Percentiles rank a stretch among this genome's conserved stretches.
Evolutionary conservation across 2,888 invertebrate genomes (phyloP).

Genomic region (Isoperla grammatica): DNA sequence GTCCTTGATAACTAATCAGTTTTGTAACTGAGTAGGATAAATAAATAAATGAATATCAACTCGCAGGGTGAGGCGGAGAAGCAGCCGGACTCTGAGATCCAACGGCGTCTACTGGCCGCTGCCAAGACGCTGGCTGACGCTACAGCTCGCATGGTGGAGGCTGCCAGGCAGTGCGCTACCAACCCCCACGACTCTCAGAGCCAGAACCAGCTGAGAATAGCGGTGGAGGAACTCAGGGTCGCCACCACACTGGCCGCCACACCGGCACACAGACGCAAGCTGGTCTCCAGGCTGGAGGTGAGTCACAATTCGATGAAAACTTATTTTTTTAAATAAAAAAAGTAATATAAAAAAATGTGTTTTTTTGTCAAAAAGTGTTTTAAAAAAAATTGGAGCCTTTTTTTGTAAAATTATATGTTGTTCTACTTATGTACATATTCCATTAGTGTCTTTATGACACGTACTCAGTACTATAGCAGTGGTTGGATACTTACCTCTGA

Average conservation of each 20-base stretch:
- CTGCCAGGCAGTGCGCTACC: constrained; percentile 87
- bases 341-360: too few relatives aligned
- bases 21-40: too few relatives aligned
- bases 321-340: too few relatives aligned
- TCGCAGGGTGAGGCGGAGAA: constrained; percentile 82
- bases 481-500: constrained; percentile 31
- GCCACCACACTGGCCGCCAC: constrained; percentile 84
- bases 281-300: constrained; percentile 59
- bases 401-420: too few relatives aligned
- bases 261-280: constrained; percentile 65
- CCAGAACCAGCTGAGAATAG: constrained; percentile 76
- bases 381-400: too few relatives aligned
- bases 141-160: constrained; percentile 94
- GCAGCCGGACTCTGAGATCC: constrained; percentile 81
- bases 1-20: too few relatives aligned
- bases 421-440: too few relatives aligned
- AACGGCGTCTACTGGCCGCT: constrained; percentile 84
- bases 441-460: too few relatives aligned
- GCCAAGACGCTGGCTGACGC: constrained; percentile 95
- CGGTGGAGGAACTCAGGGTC: constrained; percentile 89
- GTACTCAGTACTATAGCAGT: background rate
- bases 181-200: constrained; percentile 74
- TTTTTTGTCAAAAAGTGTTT: too few relatives aligned
- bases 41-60: too few relatives aligned
- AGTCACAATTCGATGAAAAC: constrained; percentile 19